phyloP scores from a whole-genome alignment of 1,140 invertebrate genomes.

The Drosophila ficusphila region DNA sequence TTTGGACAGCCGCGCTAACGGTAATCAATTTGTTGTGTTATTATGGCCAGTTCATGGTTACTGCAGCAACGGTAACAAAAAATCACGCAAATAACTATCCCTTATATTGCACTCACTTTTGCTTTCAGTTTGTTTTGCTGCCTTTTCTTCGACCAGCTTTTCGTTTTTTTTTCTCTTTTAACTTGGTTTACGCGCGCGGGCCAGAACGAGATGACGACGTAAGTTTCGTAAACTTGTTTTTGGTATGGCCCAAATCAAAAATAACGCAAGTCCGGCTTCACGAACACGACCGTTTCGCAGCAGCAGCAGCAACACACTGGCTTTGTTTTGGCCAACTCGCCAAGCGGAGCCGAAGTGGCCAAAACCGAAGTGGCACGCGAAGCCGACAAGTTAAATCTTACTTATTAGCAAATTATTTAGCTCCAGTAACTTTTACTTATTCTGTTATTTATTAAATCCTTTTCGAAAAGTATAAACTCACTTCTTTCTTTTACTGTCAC shows the following conservation, averaged over 20 bases:
- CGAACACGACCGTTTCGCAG: conserved; percentile 47
- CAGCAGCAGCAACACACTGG: conserved; percentile 58
- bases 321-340: conserved; percentile 53
- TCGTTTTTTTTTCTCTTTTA: conserved; percentile 27
- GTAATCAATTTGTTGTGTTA: conserved; percentile 69
- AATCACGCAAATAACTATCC: conserved; percentile 12
- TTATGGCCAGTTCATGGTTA: conserved; percentile 51
- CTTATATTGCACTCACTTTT: conserved; percentile 67
- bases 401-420: neutral
- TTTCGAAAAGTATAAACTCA: neutral
- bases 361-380: conserved; percentile 20
- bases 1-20: conserved; percentile 28
- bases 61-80: conserved; percentile 25
- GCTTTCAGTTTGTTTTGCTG: conserved; percentile 28
- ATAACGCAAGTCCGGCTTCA: neutral
- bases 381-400: conserved; percentile 19
- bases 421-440: neutral
- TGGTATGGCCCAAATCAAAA: conserved; percentile 14
- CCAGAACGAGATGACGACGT: conserved; percentile 55
- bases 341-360: conserved; percentile 24
- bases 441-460: neutral
- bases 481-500: neutral
- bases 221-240: conserved; percentile 66
- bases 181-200: conserved; percentile 58
- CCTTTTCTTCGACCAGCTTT: neutral